Evolutionary conservation across 2,113 vertebrate genomes (phyloP).

Genomic region (Eolophus roseicapilla): DNA sequence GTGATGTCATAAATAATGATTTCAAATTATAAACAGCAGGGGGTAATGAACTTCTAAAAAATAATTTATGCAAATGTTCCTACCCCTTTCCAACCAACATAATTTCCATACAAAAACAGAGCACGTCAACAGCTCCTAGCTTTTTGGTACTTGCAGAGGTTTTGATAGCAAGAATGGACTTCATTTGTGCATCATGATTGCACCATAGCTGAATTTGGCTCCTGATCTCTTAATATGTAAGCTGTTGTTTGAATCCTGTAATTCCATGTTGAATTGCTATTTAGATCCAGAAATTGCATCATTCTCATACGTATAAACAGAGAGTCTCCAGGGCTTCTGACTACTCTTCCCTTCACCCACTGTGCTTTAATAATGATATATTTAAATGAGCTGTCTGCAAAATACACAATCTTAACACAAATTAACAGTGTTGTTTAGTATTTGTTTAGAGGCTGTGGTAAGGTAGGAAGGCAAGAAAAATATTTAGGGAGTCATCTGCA

Average conservation of each 20-base stretch:
- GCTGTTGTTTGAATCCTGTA: slow-evolving; percentile 67
- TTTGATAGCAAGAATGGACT: background rate
- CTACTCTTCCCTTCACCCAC: slow-evolving; percentile 70
- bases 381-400: slow-evolving; percentile 74
- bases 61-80: background rate
- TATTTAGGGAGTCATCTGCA: slow-evolving; percentile 45
- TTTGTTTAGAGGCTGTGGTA: slow-evolving; percentile 30
- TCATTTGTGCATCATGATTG: background rate
- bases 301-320: slow-evolving; percentile 78
- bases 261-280: slow-evolving; percentile 75
- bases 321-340: slow-evolving; percentile 74
- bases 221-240: slow-evolving; percentile 46
- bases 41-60: background rate
- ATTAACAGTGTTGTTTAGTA: slow-evolving; percentile 34
- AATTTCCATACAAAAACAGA: background rate
- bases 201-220: background rate
- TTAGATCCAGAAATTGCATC: slow-evolving; percentile 80
- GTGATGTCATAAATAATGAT: background rate
- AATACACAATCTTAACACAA: slow-evolving; percentile 50
- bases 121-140: background rate
- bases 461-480: slow-evolving; percentile 37
- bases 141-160: background rate
- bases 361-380: slow-evolving; percentile 70
- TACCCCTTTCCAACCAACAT: background rate
- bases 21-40: background rate